A percentile compares a stretch with the other conserved stretches of the same genome.
These are phyloP conservation scores for Sardinella longiceps DNA, from an alignment of 2,797 vertebrate genomes.

Conservation along the genomic window DNA sequence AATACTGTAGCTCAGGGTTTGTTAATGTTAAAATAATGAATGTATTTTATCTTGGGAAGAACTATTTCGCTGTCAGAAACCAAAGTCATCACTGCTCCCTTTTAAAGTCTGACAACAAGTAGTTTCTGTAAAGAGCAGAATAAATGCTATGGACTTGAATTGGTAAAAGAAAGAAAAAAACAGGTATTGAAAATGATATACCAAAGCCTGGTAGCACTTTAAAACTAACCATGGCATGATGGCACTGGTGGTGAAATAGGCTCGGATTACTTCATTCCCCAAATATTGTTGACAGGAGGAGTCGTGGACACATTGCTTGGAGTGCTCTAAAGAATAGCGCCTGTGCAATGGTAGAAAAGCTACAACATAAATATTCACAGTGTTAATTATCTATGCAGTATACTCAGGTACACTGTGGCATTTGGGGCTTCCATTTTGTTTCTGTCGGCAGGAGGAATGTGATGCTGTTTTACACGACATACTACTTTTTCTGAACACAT, in stretches of 20 bases:
- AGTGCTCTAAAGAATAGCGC: neutral
- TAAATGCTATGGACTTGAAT: neutral
- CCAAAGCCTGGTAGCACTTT: neutral
- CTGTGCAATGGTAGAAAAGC: neutral
- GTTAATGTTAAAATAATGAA: neutral
- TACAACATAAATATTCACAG: constrained; percentile 19
- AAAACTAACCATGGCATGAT: neutral
- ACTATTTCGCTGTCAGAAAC: neutral
- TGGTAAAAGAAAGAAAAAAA: neutral
- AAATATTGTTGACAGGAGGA: neutral
- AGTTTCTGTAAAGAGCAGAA: neutral
- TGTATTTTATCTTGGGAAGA: neutral
- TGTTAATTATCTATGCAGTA: constrained; percentile 21
- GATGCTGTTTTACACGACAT: neutral
- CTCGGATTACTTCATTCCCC: neutral
- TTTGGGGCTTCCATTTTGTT: neutral
- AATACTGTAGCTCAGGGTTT: neutral
- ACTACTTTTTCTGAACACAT: neutral
- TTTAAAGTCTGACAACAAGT: neutral
- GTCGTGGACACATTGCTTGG: neutral
- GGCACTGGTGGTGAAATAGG: neutral
- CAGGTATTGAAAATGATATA: neutral
- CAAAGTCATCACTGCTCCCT: neutral
- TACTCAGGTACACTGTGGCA: neutral
- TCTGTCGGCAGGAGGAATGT: neutral